These are phyloP conservation scores for Calameuta filiformis DNA, from an alignment of 2,888 invertebrate species.

Conservation along the genomic window DNA sequence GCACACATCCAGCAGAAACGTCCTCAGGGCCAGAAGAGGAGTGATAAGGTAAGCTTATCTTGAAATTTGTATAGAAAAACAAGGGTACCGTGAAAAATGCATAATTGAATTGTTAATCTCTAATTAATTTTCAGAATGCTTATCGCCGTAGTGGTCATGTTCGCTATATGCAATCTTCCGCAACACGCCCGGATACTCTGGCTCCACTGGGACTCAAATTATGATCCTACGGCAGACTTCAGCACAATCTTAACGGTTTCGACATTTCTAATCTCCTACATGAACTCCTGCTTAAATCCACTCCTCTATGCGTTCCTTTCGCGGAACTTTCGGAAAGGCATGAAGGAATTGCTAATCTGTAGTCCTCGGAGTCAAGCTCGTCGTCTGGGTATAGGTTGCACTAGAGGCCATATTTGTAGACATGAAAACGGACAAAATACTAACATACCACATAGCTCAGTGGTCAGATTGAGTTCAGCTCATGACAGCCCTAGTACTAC, in stretches of 20 bases:
- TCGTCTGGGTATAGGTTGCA: conserved; percentile 49
- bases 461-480: conserved; percentile 45
- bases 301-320: conserved; percentile 89
- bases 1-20: conserved; percentile 79
- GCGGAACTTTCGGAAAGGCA: conserved; percentile 85
- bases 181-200: conserved; percentile 90
- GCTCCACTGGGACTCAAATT: conserved; percentile 76
- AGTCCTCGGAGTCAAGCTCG: conserved; percentile 51
- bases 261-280: conserved; percentile 87
- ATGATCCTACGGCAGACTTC: conserved; percentile 68
- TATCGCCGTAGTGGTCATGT: conserved; percentile 88
- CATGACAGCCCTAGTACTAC: conserved; percentile 43
- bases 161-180: conserved; percentile 90
- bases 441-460: conserved; percentile 41
- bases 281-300: conserved; percentile 92
- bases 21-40: conserved; percentile 81
- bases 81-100: background rate
- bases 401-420: conserved; percentile 33
- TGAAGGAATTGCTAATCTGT: conserved; percentile 83
- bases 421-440: conserved; percentile 42
- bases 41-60: conserved; percentile 71
- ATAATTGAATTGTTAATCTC: background rate
- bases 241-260: conserved; percentile 84
- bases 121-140: conserved; percentile 73
- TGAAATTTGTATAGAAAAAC: background rate